Percentiles rank a stretch among this genome's conserved stretches.
These are phyloP conservation scores for Resseliella maxima DNA, from an alignment of 2,888 invertebrate species.

Conservation along the genomic window DNA sequence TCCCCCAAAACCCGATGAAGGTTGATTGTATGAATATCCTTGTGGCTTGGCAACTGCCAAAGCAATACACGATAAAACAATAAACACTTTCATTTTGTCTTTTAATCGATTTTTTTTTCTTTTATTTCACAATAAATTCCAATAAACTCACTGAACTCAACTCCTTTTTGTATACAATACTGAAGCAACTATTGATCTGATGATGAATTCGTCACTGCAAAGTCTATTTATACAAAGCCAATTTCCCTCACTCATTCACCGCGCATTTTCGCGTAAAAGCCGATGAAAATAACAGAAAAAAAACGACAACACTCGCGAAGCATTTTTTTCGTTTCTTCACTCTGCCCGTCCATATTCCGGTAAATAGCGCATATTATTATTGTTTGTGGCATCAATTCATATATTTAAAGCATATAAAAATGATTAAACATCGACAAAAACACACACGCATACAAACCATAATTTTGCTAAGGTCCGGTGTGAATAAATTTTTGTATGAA, in stretches of 20 bases:
- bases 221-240: not conserved
- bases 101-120: not conserved
- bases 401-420: not conserved
- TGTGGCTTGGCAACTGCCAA: slow-evolving; percentile 21
- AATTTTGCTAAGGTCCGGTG: not conserved
- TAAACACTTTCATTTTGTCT: not conserved
- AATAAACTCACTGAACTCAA: not conserved
- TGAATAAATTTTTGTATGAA: slow-evolving; percentile 38
- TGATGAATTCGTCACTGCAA: not conserved
- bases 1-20: not conserved
- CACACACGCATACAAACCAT: not conserved
- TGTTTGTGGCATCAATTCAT: not conserved
- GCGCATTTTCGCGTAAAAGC: not conserved
- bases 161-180: not conserved
- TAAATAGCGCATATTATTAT: not conserved
- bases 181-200: slow-evolving; percentile 31
- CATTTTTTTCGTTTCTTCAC: not conserved
- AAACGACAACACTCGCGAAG: slow-evolving; percentile 3
- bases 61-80: slow-evolving; percentile 35
- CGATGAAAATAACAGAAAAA: not conserved
- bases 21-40: slow-evolving; percentile 1
- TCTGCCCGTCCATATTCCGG: slow-evolving; percentile 2
- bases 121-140: not conserved
- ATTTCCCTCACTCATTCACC: slow-evolving; percentile 25
- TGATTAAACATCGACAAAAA: slow-evolving; percentile 4